Base-by-base conservation (phyloP, 2,113 vertebrate genomes). In the Phycodurus eques region DNA sequence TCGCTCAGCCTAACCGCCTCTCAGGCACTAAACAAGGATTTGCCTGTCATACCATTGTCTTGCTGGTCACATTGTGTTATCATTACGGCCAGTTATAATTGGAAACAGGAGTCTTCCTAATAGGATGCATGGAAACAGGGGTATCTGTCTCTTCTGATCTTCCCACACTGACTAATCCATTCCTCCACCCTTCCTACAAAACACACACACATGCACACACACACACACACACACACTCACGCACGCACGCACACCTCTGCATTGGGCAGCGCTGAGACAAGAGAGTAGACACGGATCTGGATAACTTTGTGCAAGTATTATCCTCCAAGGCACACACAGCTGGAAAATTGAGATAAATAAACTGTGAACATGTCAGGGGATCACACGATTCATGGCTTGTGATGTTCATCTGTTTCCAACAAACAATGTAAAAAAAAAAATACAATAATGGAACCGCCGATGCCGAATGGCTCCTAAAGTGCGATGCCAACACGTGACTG, bases 81-180 rank as follows among this genome's bases (percentile, higher is more conserved):
- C 92, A 92, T 91, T 92, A 89, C 86, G 91, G 92, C 91, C 85
- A 88, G 84, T 83, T 92, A 87, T 93, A 94, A 94, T 89, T 94
- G 92, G 90, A 92, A 94, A 89, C 93, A 94, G 92, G 90, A 90
- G 90, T 92, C 92, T 93, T 94, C 94, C 91, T 88, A 92, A 80
- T 80, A 82, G 80, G 84, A 89, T 88, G 87, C 82, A 90, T 90
- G 92, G 92, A 92, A 94, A 94, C 93, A 95, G 87, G 90, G 83
- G 90, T 89, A 92, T 94, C 90, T 92, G 93, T 94, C 93, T 92
- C 85, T 88, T 93, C 91, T 94, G 94, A 94, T 96, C 92, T 93
- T 87, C 83, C 89, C 82, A 85, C 83, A 85, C 86, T 22, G 71
- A 84, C 87, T 92, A 94, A 92, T 91, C 82, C 35, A 56, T 71